Evolutionary conservation across 1,140 invertebrate genomes (phyloP).

Genomic region (Micrasema minimum): DNA sequence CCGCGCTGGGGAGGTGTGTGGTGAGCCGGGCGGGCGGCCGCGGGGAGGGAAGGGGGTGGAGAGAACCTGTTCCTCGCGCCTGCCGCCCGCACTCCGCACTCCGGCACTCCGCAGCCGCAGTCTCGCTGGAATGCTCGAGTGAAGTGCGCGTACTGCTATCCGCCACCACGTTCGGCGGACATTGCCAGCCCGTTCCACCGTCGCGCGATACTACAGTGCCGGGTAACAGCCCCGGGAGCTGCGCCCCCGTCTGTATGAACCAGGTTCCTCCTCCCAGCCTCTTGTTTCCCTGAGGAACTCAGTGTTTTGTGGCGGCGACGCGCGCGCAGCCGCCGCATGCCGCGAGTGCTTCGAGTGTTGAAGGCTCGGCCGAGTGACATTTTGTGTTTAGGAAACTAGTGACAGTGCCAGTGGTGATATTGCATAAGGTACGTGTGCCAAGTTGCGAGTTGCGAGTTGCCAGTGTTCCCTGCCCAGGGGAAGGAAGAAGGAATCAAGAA

Average conservation of each 20-base stretch:
- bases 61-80: constrained; percentile 34
- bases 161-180: constrained; percentile 29
- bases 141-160: constrained; percentile 34
- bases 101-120: constrained; percentile 38
- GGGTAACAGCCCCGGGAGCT: constrained; percentile 26
- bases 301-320: constrained; percentile 38
- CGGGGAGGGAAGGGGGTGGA: constrained; percentile 16
- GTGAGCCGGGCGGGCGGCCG: constrained; percentile 5
- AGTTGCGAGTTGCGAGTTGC: constrained; percentile 10
- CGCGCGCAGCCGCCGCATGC: constrained; percentile 37
- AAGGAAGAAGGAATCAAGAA: too few species aligned
- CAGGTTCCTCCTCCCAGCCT: not conserved
- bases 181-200: not conserved
- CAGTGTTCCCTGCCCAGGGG: not conserved
- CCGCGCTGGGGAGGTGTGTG: constrained; percentile 39
- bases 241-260: not conserved
- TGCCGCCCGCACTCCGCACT: constrained; percentile 20
- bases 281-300: not conserved
- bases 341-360: constrained; percentile 30
- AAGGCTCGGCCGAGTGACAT: constrained; percentile 36
- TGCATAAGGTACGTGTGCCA: constrained; percentile 28
- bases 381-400: constrained; percentile 34
- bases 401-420: constrained; percentile 41
- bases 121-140: constrained; percentile 48
- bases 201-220: constrained; percentile 16